phyloP scores from a whole-genome alignment of 2,113 vertebrate species.

The Melanocharis versteri region DNA sequence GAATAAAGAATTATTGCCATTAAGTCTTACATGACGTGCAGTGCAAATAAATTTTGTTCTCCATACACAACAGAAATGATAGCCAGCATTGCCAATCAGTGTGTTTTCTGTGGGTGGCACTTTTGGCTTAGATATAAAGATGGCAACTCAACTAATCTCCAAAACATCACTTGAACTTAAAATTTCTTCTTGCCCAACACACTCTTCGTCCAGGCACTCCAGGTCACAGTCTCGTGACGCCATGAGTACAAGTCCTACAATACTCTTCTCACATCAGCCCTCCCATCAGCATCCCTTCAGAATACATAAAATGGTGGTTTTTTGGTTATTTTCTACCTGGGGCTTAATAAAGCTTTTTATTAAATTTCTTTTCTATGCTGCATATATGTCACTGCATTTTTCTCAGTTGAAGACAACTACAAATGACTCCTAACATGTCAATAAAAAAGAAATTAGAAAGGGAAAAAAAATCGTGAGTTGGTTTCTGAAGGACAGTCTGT shows the following conservation, averaged over 20 bases:
- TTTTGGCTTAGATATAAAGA: background rate
- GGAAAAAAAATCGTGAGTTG: background rate
- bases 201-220: background rate
- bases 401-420: background rate
- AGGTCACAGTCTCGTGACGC: background rate
- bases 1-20: background rate
- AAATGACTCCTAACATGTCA: constrained; percentile 13
- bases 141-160: background rate
- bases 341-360: background rate
- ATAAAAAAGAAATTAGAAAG: background rate
- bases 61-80: background rate
- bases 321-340: no score
- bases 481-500: background rate
- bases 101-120: background rate
- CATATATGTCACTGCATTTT: background rate
- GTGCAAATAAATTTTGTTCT: background rate
- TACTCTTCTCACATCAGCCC: background rate
- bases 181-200: background rate
- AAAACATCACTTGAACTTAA: background rate
- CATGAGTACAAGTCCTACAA: background rate
- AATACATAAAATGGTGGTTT: background rate
- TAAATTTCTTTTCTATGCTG: background rate
- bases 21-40: background rate
- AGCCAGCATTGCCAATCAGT: background rate
- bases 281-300: background rate